These are phyloP conservation scores for Bucorvus abyssinicus DNA, from an alignment of 2,797 vertebrate genomes.

Conservation along the genomic window DNA sequence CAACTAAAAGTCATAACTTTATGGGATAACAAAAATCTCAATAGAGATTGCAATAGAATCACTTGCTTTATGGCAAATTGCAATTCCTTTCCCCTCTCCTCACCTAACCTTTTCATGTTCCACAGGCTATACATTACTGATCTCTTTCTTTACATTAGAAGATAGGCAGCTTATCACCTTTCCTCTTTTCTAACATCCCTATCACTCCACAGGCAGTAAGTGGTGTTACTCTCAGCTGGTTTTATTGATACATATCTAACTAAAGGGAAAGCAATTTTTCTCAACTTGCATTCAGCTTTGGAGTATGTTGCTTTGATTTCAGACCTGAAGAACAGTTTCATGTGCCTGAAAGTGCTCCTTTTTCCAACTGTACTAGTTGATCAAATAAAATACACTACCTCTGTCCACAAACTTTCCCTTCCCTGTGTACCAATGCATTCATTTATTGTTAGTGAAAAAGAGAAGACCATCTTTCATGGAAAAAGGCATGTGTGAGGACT, in stretches of 20 bases:
- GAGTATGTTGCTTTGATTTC: conserved; percentile 30
- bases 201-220: neutral
- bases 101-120: neutral
- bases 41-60: neutral
- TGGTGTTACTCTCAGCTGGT: conserved; percentile 4
- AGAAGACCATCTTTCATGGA: neutral
- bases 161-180: conserved; percentile 26
- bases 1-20: neutral
- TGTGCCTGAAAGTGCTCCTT: neutral
- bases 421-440: neutral
- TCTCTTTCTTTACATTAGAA: conserved; percentile 18
- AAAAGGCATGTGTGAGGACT: neutral
- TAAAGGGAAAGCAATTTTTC: conserved; percentile 13
- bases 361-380: neutral
- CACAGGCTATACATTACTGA: conserved; percentile 14
- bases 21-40: neutral
- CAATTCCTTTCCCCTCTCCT: neutral
- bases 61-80: neutral
- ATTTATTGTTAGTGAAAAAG: neutral
- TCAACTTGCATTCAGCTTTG: conserved; percentile 1
- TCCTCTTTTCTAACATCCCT: conserved; percentile 6
- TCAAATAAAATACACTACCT: neutral
- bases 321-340: neutral
- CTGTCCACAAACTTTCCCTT: neutral
- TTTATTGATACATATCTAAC: conserved; percentile 43